Percentiles rank a stretch among this genome's conserved stretches.
Conservation (phyloP, 2,113 vertebrate species). For the Lichenostomus cassidix region DNA sequence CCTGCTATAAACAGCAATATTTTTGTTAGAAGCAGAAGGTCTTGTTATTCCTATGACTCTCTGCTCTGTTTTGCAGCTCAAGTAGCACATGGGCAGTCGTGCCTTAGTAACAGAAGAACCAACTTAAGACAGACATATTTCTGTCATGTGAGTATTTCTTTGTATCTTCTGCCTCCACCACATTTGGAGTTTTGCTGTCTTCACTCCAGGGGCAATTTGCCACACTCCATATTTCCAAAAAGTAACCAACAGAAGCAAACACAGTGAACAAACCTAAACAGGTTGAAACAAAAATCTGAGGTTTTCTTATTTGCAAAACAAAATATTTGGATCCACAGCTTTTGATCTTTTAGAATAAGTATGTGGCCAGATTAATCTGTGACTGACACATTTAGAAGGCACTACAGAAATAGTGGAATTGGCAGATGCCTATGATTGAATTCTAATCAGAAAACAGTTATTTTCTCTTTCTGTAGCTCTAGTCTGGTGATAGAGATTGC, state of each 20-base stretch:
- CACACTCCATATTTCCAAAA: not conserved
- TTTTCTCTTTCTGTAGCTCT: not conserved
- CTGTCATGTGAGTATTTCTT: not conserved
- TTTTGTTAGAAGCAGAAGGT: slow-evolving; percentile 20
- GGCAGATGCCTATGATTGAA: not conserved
- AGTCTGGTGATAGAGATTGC: not conserved
- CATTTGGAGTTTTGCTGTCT: not conserved
- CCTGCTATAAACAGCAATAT: not conserved
- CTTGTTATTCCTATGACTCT: slow-evolving; percentile 10
- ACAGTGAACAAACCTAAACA: not conserved
- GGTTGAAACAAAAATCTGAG: not conserved
- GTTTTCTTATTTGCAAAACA: not conserved
- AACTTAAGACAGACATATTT: not conserved
- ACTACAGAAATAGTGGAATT: not conserved
- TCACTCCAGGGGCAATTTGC: not conserved
- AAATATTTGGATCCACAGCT: not conserved
- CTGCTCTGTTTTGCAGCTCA: slow-evolving; percentile 5
- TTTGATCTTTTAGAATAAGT: not conserved
- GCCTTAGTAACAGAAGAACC: not conserved
- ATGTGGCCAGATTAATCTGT: not conserved
- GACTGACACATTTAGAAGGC: not conserved
- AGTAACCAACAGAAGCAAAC: not conserved
- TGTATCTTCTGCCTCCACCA: not conserved
- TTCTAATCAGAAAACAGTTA: not conserved
- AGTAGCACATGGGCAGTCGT: not conserved